Base-by-base conservation (phyloP, 1,140 invertebrate species). In the Drosophila athabasca region DNA sequence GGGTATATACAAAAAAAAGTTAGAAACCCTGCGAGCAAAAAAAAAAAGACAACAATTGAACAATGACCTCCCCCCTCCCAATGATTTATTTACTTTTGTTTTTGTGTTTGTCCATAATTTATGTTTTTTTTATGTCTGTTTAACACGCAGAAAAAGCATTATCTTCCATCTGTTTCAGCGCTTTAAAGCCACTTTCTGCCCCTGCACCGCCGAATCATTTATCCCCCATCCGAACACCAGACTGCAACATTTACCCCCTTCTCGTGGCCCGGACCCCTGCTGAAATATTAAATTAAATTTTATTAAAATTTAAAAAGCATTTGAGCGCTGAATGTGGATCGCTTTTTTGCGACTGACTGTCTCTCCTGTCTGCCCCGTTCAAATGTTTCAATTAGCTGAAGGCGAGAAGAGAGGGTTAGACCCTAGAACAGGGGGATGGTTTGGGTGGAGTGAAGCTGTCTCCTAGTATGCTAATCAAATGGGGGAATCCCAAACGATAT, bases 381-480 rank as follows among this genome's bases (percentile, higher is more conserved):
- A 83, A 59, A 76, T 84, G 66, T 76, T 84, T 76, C 79, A 84
- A 80, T 87, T 80, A 73, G 64, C 24, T 26, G 15, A 41, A 31
- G 17, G 43, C 35, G 24, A 46, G 7, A 35, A n/a, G n/a, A 46
- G 7, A 35, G 17, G n/a, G 44, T 3, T 13, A 6, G 11, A 17
- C 6, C 39, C 6, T 17, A 49, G 29, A 50, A 35, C 7, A 45
- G 7, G 26, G 7, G 9, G 19, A 62, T 26, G 29, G 15, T 48
- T 46, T 9, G n/a, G 7, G 45, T 7, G 3, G 13, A 48, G 39
- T 19, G 24, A 11, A 13, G 31, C 15, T 24, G 54, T 45, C 45
- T 46, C 35, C 69, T 82, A 49, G 61, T 59, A 80, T 84, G 81
- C 81, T 84, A 85, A 84, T 84, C 81, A 85, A 85, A 82, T 51